phyloP scores from a whole-genome alignment of 2,113 vertebrate species.

The Phocoena phocoena region DNA sequence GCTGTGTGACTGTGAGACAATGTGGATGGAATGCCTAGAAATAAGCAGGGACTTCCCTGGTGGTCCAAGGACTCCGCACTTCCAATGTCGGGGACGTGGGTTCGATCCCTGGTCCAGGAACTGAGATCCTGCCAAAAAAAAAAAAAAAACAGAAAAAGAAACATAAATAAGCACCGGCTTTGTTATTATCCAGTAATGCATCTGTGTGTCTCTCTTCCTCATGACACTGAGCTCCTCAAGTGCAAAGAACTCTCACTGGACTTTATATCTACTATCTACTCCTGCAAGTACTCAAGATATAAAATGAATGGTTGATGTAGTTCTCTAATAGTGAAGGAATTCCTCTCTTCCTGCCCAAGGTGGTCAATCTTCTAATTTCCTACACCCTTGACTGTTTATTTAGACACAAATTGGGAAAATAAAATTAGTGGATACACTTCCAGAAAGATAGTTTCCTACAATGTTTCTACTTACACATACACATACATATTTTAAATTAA shows the following conservation, averaged over 20 bases:
- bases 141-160: no score
- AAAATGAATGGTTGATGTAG: not conserved
- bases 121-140: no score
- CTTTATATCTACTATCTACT: not conserved
- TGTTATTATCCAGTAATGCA: not conserved
- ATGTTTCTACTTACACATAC: not conserved
- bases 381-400: not conserved
- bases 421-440: not conserved
- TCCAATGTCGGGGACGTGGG: rapidly evolving
- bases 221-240: not conserved
- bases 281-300: not conserved
- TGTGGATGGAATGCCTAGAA: not conserved
- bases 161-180: not conserved
- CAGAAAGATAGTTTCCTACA: not conserved
- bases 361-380: not conserved
- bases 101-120: not conserved
- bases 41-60: not conserved
- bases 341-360: not conserved
- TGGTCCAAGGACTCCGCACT: rapidly evolving
- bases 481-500: not conserved
- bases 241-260: not conserved
- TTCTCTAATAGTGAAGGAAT: not conserved
- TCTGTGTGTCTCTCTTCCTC: not conserved
- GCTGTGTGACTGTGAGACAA: not conserved
- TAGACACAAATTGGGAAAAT: not conserved